Base-by-base conservation (phyloP, 2,888 invertebrate species). In the Candidula unifasciata region DNA sequence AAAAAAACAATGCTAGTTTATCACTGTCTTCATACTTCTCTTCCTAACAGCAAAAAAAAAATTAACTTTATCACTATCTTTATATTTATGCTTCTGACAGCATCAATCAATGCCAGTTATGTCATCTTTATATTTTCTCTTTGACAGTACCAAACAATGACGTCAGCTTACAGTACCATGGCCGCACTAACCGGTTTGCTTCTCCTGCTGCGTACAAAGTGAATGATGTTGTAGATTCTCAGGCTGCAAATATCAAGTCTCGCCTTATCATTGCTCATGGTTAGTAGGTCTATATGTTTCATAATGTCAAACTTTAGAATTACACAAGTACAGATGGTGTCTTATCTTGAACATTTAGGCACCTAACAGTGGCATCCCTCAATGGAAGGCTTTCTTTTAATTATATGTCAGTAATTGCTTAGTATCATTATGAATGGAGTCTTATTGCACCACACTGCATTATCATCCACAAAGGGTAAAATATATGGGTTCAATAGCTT, bases 251-350 rank as follows among this genome's bases (percentile, higher is more conserved):
- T n/a, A 2, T 33, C 16, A 35, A 52, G 24, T 73, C 18, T 68
- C 66, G 76, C 2, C 68, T 82, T n/a, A 35, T 82, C 44, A 82
- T 54, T 24, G 82, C 82, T 33, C 82, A 82, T 82, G 82, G 82
- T 79, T 37, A 78, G 78, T 33, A n/a, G 3, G n/a, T 27, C 1
- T 52, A 27, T 74, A 10, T 68, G 64, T 82, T 82, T 30, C 76
- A 82, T 76, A 52, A 82, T 76, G 68, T 82, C 0, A 66, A n/a
- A 44, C 77, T 82, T 44, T 33, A 24, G 13, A 69, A 52, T 33
- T 24, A 37, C 30, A 33, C 30, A 68, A 77, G 52, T 68, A 33
- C 30, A n/a, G 82, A 82, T 77, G 77, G 77, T 33, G 35, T 77
- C 57, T 27, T 82, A 5, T 54, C 76, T 0, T 82, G 82, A 24